Percentiles rank a stretch among this genome's conserved stretches.
phyloP scores from a whole-genome alignment of 2,113 vertebrate species.

The Orcinus orca region DNA sequence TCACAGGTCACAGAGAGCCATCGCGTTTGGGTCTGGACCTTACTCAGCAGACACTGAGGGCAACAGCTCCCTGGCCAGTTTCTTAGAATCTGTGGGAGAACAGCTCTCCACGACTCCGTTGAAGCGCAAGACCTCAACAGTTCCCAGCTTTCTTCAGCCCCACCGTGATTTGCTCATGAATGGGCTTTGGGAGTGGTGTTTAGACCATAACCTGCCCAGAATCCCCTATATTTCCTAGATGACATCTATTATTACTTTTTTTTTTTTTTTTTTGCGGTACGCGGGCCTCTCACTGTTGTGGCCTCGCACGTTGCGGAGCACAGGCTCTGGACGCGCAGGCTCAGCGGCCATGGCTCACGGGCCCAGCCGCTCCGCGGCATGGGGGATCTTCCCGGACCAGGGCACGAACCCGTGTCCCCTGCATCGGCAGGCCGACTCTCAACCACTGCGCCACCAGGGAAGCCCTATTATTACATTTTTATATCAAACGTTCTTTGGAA shows the following conservation, averaged over 20 bases:
- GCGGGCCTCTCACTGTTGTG: too few species aligned
- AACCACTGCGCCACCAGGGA: too few species aligned
- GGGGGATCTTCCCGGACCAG: too few species aligned
- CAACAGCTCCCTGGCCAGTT: not conserved
- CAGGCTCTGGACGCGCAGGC: too few species aligned
- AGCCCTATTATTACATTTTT: not conserved
- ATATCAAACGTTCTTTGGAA: not conserved
- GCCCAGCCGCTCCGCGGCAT: too few species aligned
- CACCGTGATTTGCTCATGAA: not conserved
- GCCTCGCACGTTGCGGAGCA: too few species aligned
- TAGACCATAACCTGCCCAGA: not conserved
- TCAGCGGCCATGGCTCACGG: too few species aligned
- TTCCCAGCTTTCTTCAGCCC: not conserved
- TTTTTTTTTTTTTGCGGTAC: too few species aligned
- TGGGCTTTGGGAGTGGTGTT: not conserved
- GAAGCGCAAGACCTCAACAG: not conserved
- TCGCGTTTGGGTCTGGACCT: not conserved
- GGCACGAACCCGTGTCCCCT: too few species aligned
- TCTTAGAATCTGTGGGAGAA: not conserved
- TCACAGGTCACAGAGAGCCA: not conserved
- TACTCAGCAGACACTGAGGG: not conserved
- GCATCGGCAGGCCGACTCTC: too few species aligned
- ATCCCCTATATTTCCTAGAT: not conserved
- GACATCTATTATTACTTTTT: not conserved
- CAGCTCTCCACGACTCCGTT: not conserved